Percentiles rank a stretch among this genome's conserved stretches.
Conservation (phyloP, 2,113 vertebrate genomes). For the Cnemophilus loriae region DNA sequence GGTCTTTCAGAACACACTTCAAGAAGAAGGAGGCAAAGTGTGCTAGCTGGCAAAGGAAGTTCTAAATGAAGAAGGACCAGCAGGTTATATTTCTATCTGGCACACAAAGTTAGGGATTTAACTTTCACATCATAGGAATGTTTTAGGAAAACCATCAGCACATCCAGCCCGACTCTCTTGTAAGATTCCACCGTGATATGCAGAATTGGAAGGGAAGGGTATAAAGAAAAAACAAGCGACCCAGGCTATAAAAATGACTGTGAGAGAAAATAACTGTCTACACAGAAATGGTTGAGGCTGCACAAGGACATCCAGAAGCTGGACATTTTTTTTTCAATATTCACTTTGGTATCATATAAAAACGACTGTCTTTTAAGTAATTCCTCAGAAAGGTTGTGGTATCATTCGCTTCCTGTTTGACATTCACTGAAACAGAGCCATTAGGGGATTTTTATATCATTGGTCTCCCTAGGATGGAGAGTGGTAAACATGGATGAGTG, state of each 20-base stretch:
- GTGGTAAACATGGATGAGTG: not conserved
- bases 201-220: not conserved
- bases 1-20: not conserved
- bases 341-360: not conserved
- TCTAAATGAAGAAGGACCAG: not conserved
- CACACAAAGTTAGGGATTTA: not conserved
- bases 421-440: not conserved
- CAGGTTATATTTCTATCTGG: not conserved
- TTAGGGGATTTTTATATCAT: not conserved
- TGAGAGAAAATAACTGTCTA: not conserved
- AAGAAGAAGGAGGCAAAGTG: not conserved
- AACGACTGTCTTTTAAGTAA: not conserved
- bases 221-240: not conserved
- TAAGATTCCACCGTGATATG: not conserved
- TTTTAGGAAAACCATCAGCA: not conserved
- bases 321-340: not conserved
- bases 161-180: not conserved
- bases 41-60: not conserved
- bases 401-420: not conserved
- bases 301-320: not conserved
- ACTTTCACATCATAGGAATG: not conserved
- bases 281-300: not conserved
- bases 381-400: not conserved
- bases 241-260: not conserved
- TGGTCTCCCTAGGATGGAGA: not conserved